A percentile compares a stretch with the other conserved stretches of the same genome.
Conservation (phyloP, 2,888 invertebrate species). For the Hirtodrosophila trivittata region DNA sequence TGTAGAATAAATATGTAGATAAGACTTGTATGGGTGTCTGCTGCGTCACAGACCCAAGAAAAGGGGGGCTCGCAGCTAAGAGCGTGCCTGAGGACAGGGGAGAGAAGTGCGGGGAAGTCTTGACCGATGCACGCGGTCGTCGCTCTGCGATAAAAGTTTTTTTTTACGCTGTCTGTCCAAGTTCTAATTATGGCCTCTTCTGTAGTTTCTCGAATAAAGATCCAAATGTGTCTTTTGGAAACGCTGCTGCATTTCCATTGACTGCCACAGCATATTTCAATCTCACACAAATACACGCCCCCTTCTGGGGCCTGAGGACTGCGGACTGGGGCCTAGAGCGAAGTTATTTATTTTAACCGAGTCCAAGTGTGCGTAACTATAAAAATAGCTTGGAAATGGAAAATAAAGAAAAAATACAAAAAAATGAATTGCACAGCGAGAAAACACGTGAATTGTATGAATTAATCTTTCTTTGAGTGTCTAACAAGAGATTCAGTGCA, state of each 20-base stretch:
- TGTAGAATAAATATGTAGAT: slow-evolving; percentile 6
- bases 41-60: slow-evolving; percentile 28
- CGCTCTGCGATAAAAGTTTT: slow-evolving; percentile 10
- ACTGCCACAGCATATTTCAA: too few species aligned
- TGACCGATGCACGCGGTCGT: slow-evolving; percentile 24
- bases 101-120: not conserved
- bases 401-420: not conserved
- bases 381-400: slow-evolving; percentile 31
- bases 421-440: slow-evolving; percentile 19
- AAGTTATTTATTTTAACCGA: too few species aligned
- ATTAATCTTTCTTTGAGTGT: not conserved
- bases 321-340: too few species aligned
- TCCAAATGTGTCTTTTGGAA: too few species aligned
- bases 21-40: slow-evolving; percentile 9
- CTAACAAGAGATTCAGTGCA: too few species aligned
- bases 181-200: too few species aligned
- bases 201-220: too few species aligned
- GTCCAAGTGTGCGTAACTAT: slow-evolving; percentile 26
- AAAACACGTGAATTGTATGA: slow-evolving; percentile 11
- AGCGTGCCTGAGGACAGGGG: not conserved
- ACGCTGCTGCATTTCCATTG: too few species aligned
- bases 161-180: not conserved
- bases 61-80: slow-evolving; percentile 32
- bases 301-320: too few species aligned
- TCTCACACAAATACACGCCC: too few species aligned